Evolutionary conservation across 2,113 vertebrate species (phyloP).

Genomic region (Riparia riparia): DNA sequence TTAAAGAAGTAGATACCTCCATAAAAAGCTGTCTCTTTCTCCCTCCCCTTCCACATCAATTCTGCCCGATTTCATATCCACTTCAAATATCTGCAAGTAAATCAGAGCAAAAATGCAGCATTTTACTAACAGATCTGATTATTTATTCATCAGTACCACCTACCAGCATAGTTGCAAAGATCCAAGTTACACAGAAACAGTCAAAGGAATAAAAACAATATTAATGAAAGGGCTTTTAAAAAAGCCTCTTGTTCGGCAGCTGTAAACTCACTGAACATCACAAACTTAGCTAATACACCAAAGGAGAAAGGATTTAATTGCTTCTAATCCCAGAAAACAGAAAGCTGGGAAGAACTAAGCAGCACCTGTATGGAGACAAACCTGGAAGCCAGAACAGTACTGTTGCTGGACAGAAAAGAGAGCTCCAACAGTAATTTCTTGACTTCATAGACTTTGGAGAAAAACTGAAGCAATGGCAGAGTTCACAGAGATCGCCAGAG

Average conservation of each 20-base stretch:
- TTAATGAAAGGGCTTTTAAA: not conserved
- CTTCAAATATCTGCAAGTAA: constrained; percentile 39
- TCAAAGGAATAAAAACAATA: constrained; percentile 2
- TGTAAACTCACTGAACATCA: not conserved
- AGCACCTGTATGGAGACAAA: not conserved
- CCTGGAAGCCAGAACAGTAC: not conserved
- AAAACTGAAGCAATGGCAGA: not conserved
- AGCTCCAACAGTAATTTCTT: not conserved
- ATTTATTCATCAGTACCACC: constrained; percentile 29
- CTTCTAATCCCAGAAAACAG: not conserved
- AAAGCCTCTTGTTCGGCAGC: not conserved
- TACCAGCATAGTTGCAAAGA: not conserved
- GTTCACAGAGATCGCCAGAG: not conserved
- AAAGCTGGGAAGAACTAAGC: not conserved
- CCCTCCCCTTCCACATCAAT: not conserved
- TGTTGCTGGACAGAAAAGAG: not conserved
- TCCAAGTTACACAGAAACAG: not conserved
- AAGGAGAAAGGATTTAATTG: not conserved
- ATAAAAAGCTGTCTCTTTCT: constrained; percentile 9
- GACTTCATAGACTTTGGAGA: not conserved
- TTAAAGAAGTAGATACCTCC: constrained; percentile 12
- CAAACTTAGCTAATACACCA: not conserved
- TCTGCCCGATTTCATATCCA: not conserved
- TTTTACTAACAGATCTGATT: constrained; percentile 18
- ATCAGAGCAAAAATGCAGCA: constrained; percentile 11